phyloP scores from a whole-genome alignment of 2,797 vertebrate genomes.

The Eleutherodactylus coqui region DNA sequence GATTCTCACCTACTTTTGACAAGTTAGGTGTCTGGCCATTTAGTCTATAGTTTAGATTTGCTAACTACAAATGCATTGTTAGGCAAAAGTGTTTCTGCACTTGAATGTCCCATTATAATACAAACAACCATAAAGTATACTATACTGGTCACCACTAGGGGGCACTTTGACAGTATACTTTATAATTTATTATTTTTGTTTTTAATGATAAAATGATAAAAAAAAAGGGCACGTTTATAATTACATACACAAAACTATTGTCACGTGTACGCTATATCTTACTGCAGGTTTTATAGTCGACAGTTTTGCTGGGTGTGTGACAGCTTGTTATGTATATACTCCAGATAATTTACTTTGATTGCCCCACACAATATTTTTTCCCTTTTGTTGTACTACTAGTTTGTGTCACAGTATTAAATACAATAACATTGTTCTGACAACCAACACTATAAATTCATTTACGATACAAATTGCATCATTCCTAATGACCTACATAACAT shows the following conservation, averaged over 20 bases:
- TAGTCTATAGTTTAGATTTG: not conserved
- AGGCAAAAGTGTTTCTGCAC: not conserved
- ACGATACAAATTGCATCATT: not conserved
- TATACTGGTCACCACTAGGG: not conserved
- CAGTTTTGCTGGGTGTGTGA: not conserved
- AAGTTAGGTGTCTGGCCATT: too few relatives aligned
- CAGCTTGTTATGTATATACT: not conserved
- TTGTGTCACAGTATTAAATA: not conserved
- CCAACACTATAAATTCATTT: not conserved
- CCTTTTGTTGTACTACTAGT: not conserved
- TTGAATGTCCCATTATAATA: not conserved
- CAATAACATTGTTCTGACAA: not conserved
- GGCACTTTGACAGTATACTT: not conserved
- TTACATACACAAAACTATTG: too few relatives aligned
- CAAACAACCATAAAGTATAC: not conserved
- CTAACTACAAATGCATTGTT: too few relatives aligned
- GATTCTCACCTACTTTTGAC: too few relatives aligned
- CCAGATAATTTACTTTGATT: not conserved
- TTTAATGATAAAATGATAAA: not conserved
- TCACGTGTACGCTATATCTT: not conserved
- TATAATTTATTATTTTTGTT: not conserved
- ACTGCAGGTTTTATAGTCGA: not conserved
- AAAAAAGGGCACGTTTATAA: not conserved
- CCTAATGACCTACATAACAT: conserved; percentile 1
- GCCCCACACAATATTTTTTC: not conserved